Evolutionary conservation across 2,113 vertebrate species (phyloP).

Genomic region (Murina feae): DNA sequence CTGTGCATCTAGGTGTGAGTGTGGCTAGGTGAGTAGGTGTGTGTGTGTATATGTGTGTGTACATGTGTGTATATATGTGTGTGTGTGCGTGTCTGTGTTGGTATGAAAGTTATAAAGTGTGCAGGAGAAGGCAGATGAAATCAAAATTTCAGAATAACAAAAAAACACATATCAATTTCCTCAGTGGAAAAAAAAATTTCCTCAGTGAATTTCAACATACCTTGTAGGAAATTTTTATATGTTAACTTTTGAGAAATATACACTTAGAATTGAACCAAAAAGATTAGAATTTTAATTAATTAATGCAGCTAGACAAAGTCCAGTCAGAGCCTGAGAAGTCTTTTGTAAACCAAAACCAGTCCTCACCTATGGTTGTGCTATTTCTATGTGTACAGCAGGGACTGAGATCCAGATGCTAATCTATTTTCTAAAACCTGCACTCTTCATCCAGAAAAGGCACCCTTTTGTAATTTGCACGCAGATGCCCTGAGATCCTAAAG

Average conservation of each 20-base stretch:
- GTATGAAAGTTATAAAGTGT: not conserved
- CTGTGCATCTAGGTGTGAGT: not conserved
- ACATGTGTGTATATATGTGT: not conserved
- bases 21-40: not conserved
- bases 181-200: not conserved
- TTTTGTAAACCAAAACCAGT: not conserved
- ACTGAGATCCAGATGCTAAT: not conserved
- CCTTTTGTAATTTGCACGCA: not conserved
- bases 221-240: not conserved
- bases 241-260: not conserved
- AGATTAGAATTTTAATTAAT: not conserved
- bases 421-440: not conserved
- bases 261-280: not conserved
- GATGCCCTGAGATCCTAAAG: not conserved
- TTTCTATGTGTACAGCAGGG: not conserved
- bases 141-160: not conserved
- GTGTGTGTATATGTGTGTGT: not conserved
- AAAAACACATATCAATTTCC: not conserved
- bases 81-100: not conserved
- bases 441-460: not conserved
- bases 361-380: too few species aligned
- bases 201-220: not conserved
- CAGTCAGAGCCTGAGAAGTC: not conserved
- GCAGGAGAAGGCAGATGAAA: not conserved
- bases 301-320: not conserved